Percentiles rank a stretch among this genome's conserved stretches.
These are phyloP conservation scores for Zoanthus solanderi DNA, from an alignment of 92 coral and sea anemone genomes.

Conservation along the genomic window DNA sequence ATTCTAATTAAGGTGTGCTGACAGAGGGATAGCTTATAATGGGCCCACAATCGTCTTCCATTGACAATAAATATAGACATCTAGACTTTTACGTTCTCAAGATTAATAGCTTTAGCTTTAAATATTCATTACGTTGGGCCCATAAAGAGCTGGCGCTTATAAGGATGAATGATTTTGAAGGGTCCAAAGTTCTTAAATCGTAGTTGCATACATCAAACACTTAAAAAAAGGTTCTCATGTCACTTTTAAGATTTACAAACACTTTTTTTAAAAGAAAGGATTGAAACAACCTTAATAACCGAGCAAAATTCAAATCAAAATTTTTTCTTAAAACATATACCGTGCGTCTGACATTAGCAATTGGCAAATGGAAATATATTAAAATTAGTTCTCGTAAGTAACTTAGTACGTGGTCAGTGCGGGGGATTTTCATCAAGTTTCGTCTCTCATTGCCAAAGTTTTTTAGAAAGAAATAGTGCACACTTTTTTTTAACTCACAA, in stretches of 20 bases:
- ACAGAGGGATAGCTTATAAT: too few species aligned
- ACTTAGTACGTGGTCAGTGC: not conserved
- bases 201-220: slow-evolving; percentile 14
- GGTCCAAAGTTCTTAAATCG: slow-evolving; percentile 5
- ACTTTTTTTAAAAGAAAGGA: not conserved
- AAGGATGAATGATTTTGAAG: not conserved
- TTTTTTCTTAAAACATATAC: not conserved
- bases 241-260: not conserved
- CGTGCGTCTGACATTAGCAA: slow-evolving; percentile 6
- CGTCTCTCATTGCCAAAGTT: not conserved
- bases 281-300: not conserved
- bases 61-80: too few species aligned
- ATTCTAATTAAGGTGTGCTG: too few species aligned
- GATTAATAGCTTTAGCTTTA: not conserved
- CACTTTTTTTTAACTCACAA: not conserved
- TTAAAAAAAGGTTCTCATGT: not conserved
- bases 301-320: not conserved
- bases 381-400: not conserved
- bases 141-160: too few species aligned
- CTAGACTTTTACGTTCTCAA: too few species aligned
- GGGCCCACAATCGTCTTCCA: too few species aligned
- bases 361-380: not conserved
- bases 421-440: slow-evolving; percentile 4
- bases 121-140: too few species aligned
- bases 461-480: not conserved